These are phyloP conservation scores for Nomia melanderi DNA, from an alignment of 1,140 invertebrate species.

Conservation along the genomic window DNA sequence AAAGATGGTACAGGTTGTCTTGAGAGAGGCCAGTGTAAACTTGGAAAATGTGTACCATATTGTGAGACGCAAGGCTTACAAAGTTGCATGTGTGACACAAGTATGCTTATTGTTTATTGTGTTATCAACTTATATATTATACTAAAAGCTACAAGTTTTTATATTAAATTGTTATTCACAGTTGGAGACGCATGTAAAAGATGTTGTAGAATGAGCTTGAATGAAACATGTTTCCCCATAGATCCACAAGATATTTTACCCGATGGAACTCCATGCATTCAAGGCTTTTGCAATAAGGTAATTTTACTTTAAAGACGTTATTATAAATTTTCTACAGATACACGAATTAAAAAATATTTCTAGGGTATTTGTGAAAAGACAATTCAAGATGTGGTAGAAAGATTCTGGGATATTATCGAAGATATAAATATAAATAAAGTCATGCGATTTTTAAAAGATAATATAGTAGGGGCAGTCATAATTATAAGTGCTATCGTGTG, in stretches of 20 bases:
- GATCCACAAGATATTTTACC: slow-evolving; percentile 93
- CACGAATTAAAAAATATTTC: slow-evolving; percentile 54
- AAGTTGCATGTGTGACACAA: slow-evolving; percentile 97
- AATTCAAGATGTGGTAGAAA: slow-evolving; percentile 95
- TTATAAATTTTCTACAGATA: not conserved
- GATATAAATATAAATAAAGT: slow-evolving; percentile 97
- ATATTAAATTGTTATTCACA: slow-evolving; percentile 75
- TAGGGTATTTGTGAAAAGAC: slow-evolving; percentile 96
- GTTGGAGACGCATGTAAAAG: slow-evolving; percentile 92
- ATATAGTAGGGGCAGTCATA: slow-evolving; percentile 94
- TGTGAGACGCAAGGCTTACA: slow-evolving; percentile 95
- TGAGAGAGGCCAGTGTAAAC: slow-evolving; percentile 92
- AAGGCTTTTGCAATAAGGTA: slow-evolving; percentile 97
- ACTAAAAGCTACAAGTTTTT: not conserved
- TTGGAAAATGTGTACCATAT: slow-evolving; percentile 94
- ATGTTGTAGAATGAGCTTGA: slow-evolving; percentile 94
- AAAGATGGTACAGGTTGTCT: slow-evolving; percentile 92
- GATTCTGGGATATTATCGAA: slow-evolving; percentile 98
- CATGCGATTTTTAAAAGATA: slow-evolving; percentile 91
- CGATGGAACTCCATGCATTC: slow-evolving; percentile 96
- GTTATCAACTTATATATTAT: not conserved
- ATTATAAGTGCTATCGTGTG: slow-evolving; percentile 94
- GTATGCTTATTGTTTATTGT: slow-evolving; percentile 80
- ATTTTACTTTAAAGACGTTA: slow-evolving; percentile 22
- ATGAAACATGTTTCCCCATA: slow-evolving; percentile 94